Base-by-base conservation (phyloP, 2,113 vertebrate genomes). In the Laticauda colubrina region DNA sequence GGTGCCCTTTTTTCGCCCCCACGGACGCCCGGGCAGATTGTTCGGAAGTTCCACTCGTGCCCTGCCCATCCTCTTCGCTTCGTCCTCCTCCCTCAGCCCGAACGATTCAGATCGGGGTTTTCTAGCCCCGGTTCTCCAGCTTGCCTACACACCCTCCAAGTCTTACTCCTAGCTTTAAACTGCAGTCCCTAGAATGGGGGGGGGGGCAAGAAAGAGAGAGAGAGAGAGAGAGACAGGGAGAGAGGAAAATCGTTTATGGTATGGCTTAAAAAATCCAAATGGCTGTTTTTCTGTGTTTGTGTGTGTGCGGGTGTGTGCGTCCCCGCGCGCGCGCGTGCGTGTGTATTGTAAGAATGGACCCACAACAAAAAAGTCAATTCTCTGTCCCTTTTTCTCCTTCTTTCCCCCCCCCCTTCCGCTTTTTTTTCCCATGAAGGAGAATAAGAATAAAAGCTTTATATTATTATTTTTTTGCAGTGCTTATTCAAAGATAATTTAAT, bases 401-500 rank as follows among this genome's bases (percentile, higher is more conserved):
- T 2, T 26, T 1, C 56, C 24, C 24, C 18, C 20, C 98, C 98
- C 98, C 98, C 56, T n/a, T 15, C 15, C 48, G 48, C 48, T 23
- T 24, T 59, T 98, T 98, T 98, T 98, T 97, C 98, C 98, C 98
- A 97, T 97, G 98, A 98, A 99, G 98, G 98, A 98, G 98, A 98
- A 99, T 95, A 98, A 98, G 97, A 98, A 98, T 96, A 96, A 97
- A 99, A 99, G 99, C 99, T 99, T 99, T 99, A 99, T 61, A 18
- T 99, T 51, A 51, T 98, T 99, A n/a, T 99, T 99, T 98, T 99
- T 99, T 98, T 99, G 99, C 99, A 99, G 98, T 98, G 98, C 98
- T 98, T 99, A 99, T 99, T 99, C 99, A 99, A 98, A 99, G 99
- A 99, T 99, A 99, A 99, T 99, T 99, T 99, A 98, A 99, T 99